Evolutionary conservation across 2,888 invertebrate genomes (phyloP).

Genomic region (Meganola albula): DNA sequence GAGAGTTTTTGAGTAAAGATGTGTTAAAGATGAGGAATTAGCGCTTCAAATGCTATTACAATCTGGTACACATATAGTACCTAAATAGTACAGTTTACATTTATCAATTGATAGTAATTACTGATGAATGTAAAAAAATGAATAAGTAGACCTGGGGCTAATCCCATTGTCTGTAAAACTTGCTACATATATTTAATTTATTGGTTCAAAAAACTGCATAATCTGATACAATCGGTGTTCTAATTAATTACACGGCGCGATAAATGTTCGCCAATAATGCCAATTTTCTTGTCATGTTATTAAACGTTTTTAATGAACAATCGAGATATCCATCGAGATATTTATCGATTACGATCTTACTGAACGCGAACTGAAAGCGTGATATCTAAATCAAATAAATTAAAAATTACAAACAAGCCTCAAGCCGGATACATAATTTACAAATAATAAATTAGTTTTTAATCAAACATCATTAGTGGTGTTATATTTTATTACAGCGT

Average conservation of each 20-base stretch:
- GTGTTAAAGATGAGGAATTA: too few relatives aligned
- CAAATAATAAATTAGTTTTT: slow-evolving; percentile 59
- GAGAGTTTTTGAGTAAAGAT: too few relatives aligned
- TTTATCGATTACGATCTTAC: slow-evolving; percentile 18
- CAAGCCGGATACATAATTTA: slow-evolving; percentile 38
- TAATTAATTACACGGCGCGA: slow-evolving; percentile 23
- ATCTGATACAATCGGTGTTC: slow-evolving; percentile 19
- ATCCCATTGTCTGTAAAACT: too few relatives aligned
- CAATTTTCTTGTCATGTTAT: slow-evolving; percentile 29
- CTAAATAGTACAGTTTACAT: too few relatives aligned
- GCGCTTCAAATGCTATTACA: too few relatives aligned
- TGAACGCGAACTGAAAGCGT: slow-evolving; percentile 27
- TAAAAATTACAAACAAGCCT: slow-evolving; percentile 35
- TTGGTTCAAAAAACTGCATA: slow-evolving; percentile 17
- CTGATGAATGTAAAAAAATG: too few relatives aligned
- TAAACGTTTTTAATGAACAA: slow-evolving; percentile 27
- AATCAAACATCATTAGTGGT: slow-evolving; percentile 61
- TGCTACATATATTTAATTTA: too few relatives aligned
- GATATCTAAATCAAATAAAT: slow-evolving; percentile 43
- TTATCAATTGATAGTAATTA: too few relatives aligned
- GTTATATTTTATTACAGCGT: slow-evolving; percentile 41
- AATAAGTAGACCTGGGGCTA: too few relatives aligned
- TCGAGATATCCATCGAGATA: slow-evolving; percentile 14
- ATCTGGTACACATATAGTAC: too few relatives aligned
- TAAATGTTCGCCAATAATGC: slow-evolving; percentile 23